phyloP scores from a whole-genome alignment of 2,888 invertebrate species.

The Pinctada fucata region DNA sequence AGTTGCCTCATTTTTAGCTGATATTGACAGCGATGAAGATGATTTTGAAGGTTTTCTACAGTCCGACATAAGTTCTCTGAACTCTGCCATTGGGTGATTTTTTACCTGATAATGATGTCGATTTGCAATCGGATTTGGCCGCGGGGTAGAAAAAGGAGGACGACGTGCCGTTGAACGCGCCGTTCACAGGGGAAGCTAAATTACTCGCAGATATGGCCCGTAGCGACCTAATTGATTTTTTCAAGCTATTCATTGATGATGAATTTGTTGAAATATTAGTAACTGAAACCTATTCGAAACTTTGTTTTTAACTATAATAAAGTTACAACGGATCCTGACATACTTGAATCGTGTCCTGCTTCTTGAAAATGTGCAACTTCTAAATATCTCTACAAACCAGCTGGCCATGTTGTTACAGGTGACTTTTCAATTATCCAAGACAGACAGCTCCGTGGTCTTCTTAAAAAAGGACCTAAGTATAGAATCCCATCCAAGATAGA shows the following conservation, averaged over 20 bases:
- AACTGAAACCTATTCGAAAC: too few relatives aligned
- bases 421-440: too few relatives aligned
- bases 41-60: slow-evolving; percentile 16
- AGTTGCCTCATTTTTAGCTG: slow-evolving; percentile 10
- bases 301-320: too few relatives aligned
- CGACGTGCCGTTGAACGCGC: not conserved
- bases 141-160: slow-evolving; percentile 28
- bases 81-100: slow-evolving; percentile 11
- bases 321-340: too few relatives aligned
- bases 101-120: slow-evolving; percentile 8
- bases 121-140: slow-evolving; percentile 8
- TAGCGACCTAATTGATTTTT: slow-evolving; percentile 22
- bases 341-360: too few relatives aligned
- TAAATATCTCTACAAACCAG: too few relatives aligned
- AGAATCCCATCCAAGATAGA: too few relatives aligned
- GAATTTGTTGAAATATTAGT: slow-evolving; percentile 14
- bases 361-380: too few relatives aligned
- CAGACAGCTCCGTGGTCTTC: too few relatives aligned
- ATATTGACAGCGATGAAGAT: slow-evolving; percentile 4
- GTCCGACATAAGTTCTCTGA: not conserved
- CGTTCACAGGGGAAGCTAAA: slow-evolving; percentile 20
- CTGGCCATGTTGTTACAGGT: too few relatives aligned
- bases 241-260: slow-evolving; percentile 33
- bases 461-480: too few relatives aligned
- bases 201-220: slow-evolving; percentile 24